A percentile compares a stretch with the other conserved stretches of the same genome.
Evolutionary conservation across 1,140 invertebrate species (phyloP).

Genomic region (Cotesia typhae): DNA sequence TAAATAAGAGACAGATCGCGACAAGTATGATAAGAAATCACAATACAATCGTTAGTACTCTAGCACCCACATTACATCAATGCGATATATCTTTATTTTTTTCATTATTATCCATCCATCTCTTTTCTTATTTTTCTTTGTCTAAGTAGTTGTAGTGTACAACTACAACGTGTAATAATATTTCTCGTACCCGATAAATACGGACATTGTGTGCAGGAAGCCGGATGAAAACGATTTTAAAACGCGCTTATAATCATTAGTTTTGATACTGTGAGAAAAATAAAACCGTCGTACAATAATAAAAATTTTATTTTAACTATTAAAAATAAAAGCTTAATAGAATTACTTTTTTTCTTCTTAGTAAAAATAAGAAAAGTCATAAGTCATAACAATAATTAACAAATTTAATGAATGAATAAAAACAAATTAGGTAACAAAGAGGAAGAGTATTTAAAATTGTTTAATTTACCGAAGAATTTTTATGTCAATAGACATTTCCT

Average conservation of each 20-base stretch:
- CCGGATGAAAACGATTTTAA: constrained; percentile 28
- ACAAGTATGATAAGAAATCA: constrained; percentile 12
- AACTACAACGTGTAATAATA: constrained; percentile 20
- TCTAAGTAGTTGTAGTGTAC: neutral
- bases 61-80: constrained; percentile 8
- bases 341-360: no score
- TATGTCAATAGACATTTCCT: constrained; percentile 38
- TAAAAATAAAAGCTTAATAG: no score
- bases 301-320: neutral
- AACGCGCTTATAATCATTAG: neutral
- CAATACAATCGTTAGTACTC: neutral
- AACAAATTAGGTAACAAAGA: constrained; percentile 18
- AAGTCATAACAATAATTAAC: neutral
- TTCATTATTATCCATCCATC: neutral
- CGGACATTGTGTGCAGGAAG: constrained; percentile 18
- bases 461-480: constrained; percentile 19
- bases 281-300: neutral
- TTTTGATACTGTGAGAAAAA: constrained; percentile 1
- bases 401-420: neutral
- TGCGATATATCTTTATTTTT: constrained; percentile 1
- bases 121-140: constrained; percentile 9
- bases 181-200: constrained; percentile 18
- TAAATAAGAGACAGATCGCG: constrained; percentile 7
- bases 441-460: constrained; percentile 16
- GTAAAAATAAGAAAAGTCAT: neutral